phyloP scores from a whole-genome alignment of 2,888 invertebrate genomes.

The Folsomia manolachei region DNA sequence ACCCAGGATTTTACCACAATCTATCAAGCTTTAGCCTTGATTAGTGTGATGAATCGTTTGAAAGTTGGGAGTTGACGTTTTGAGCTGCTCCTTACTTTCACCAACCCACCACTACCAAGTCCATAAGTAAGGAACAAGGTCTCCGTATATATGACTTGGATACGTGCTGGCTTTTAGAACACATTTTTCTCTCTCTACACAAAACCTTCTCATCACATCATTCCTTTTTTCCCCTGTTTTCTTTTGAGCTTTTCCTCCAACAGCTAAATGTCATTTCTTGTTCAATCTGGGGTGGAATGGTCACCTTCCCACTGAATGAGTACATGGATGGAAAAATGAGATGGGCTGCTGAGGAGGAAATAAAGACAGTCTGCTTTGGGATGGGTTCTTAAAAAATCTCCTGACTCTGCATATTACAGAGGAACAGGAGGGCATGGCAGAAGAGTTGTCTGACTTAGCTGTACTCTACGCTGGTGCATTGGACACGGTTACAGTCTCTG shows the following conservation, averaged over 20 bases:
- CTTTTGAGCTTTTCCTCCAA: background rate
- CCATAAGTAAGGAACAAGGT: background rate
- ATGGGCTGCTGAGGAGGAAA: conserved; percentile 5
- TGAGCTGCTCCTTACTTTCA: conserved; percentile 6
- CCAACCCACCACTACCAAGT: background rate
- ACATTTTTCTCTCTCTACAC: background rate
- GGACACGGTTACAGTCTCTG: background rate
- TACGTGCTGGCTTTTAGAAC: background rate
- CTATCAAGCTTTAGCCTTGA: conserved; percentile 17
- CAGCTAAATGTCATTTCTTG: background rate
- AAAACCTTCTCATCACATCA: background rate
- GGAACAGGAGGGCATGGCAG: background rate
- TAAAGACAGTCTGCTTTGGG: conserved; percentile 16
- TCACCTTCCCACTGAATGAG: background rate
- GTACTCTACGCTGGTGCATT: too few relatives aligned
- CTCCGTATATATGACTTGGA: background rate
- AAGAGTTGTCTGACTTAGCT: background rate
- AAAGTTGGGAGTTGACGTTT: conserved; percentile 7
- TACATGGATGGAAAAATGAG: background rate
- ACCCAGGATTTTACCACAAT: conserved; percentile 15
- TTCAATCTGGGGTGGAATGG: background rate
- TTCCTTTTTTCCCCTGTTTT: background rate
- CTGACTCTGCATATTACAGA: background rate
- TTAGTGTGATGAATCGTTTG: conserved; percentile 22
- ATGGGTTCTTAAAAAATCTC: conserved; percentile 1